Evolutionary conservation across 2,113 vertebrate species (phyloP).

Genomic region (Odocoileus hemionus): DNA sequence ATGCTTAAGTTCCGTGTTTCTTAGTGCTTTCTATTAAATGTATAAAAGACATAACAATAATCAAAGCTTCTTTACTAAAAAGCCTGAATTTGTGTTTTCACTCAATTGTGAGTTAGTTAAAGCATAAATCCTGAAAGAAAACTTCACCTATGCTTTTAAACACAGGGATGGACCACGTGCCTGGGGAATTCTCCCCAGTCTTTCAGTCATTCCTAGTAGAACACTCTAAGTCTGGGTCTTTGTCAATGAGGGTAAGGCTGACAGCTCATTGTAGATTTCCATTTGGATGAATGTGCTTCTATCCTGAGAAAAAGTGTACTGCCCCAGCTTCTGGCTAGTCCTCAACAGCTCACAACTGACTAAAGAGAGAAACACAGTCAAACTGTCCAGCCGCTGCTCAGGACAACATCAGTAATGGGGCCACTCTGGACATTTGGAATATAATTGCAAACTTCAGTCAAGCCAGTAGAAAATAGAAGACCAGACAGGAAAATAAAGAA

Average conservation of each 20-base stretch:
- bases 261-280: neutral
- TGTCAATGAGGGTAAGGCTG: neutral
- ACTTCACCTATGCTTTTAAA: neutral
- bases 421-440: neutral
- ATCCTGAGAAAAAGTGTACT: neutral
- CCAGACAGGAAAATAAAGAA: neutral
- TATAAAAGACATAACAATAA: neutral
- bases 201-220: neutral
- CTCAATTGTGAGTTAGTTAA: neutral
- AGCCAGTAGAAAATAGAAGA: neutral
- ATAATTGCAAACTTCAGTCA: neutral
- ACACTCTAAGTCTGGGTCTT: neutral
- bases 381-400: neutral
- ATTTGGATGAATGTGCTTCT: slow-evolving; percentile 1
- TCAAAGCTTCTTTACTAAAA: neutral
- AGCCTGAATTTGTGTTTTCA: neutral
- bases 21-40: slow-evolving; percentile 5
- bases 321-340: neutral
- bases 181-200: neutral
- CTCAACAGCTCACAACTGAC: neutral
- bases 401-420: neutral
- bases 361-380: neutral
- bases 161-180: neutral
- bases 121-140: neutral
- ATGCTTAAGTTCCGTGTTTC: neutral